Evolutionary conservation across 2,888 invertebrate genomes (phyloP).

Genomic region (Drosophila stalkeri): DNA sequence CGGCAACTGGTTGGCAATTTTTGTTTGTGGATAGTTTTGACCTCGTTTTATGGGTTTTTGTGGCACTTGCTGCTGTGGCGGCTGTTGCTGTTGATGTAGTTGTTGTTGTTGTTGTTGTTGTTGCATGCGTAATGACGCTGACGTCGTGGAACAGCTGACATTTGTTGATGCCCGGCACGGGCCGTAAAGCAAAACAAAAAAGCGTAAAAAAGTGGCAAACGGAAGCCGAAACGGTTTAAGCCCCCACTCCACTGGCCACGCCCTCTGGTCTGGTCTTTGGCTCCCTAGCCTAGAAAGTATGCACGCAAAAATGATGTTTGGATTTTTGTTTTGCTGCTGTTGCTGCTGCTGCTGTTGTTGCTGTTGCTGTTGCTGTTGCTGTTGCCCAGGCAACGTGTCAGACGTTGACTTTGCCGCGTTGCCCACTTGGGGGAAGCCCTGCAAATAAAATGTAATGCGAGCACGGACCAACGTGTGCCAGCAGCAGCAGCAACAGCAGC

Average conservation of each 20-base stretch:
- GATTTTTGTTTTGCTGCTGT: conserved; percentile 12
- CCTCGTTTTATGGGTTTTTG: conserved; percentile 60
- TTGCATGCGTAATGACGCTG: conserved; percentile 73
- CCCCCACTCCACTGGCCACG: not conserved
- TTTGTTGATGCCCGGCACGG: conserved; percentile 61
- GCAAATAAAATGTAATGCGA: conserved; percentile 50
- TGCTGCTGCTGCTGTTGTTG: conserved; percentile 3
- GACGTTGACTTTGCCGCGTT: conserved; percentile 36
- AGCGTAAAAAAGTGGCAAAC: conserved; percentile 29
- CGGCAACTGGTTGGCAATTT: conserved; percentile 59
- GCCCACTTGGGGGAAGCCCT: conserved; percentile 57
- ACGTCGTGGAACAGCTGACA: conserved; percentile 66
- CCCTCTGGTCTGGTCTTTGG: not conserved
- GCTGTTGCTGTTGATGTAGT: conserved; percentile 12
- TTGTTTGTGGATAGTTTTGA: conserved; percentile 77
- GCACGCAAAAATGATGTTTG: conserved; percentile 66
- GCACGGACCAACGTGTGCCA: conserved; percentile 55
- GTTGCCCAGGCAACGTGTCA: conserved; percentile 53
- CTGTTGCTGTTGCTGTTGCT: conserved; percentile 11
- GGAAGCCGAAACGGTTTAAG: conserved; percentile 26
- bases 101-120: conserved; percentile 33
- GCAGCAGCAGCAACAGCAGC: conserved; percentile 26
- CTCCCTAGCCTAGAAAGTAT: conserved; percentile 29
- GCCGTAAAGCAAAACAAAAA: conserved; percentile 28
- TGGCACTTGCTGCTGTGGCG: conserved; percentile 21